Conservation (phyloP, 2,888 invertebrate species). For the Tetranychus truncatus region DNA sequence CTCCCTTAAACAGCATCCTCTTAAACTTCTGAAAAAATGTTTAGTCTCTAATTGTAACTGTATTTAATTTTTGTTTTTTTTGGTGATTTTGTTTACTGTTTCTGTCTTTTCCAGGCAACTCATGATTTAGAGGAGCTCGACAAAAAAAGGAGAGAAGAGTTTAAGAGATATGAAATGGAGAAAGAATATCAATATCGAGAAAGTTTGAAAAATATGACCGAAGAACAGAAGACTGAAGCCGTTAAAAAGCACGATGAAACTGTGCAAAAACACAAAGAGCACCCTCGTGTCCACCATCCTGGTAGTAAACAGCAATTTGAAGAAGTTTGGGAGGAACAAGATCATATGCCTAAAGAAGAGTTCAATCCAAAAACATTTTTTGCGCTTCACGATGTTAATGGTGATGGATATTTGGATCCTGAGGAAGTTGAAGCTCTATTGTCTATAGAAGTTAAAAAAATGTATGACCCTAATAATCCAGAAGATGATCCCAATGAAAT, state of each 20-base stretch:
- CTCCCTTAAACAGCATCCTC: no score
- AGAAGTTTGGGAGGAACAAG: slow-evolving; percentile 82
- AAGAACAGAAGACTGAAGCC: slow-evolving; percentile 51
- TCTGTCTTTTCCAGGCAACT: slow-evolving; percentile 39
- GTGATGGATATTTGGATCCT: slow-evolving; percentile 75
- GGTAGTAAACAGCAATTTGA: slow-evolving; percentile 84
- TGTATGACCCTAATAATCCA: slow-evolving; percentile 65
- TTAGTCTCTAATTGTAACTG: no score
- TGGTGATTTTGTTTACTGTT: no score
- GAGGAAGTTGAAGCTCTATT: slow-evolving; percentile 43
- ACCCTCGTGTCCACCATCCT: slow-evolving; percentile 47
- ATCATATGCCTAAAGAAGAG: slow-evolving; percentile 71
- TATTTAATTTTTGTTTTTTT: no score
- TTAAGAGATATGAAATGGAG: slow-evolving; percentile 88
- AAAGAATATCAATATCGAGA: slow-evolving; percentile 72
- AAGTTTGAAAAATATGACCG: slow-evolving; percentile 54
- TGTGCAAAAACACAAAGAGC: slow-evolving; percentile 63
- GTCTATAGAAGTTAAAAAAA: slow-evolving; percentile 51
- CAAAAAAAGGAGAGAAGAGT: slow-evolving; percentile 58
- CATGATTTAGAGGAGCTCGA: slow-evolving; percentile 59
- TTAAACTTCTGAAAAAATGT: no score
- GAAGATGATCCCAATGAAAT: slow-evolving; percentile 45
- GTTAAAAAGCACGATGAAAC: slow-evolving; percentile 49
- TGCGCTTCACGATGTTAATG: slow-evolving; percentile 76
- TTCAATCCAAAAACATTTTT: slow-evolving; percentile 93